Percentiles rank a stretch among this genome's conserved stretches.
Evolutionary conservation across 2,113 vertebrate genomes (phyloP).

Genomic region (Physeter macrocephalus): DNA sequence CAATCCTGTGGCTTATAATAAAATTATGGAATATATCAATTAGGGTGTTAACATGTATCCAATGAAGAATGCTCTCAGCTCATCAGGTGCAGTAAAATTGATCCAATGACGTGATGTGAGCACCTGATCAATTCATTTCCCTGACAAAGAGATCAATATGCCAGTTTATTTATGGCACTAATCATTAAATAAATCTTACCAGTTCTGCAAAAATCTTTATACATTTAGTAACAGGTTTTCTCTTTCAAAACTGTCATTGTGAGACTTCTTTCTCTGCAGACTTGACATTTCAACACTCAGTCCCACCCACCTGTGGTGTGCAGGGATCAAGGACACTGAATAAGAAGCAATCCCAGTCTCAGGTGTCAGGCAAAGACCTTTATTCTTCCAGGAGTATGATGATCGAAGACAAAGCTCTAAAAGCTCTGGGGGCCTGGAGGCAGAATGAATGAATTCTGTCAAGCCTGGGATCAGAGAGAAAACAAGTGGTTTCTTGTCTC

Average conservation of each 20-base stretch:
- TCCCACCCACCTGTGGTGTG: neutral
- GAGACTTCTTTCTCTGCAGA: constrained; percentile 32
- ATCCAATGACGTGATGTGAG: constrained; percentile 29
- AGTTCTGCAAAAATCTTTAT: constrained; percentile 25
- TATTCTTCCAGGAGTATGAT: neutral
- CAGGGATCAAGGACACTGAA: neutral
- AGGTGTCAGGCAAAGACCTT: neutral
- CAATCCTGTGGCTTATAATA: constrained; percentile 62
- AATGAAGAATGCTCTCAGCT: constrained; percentile 45
- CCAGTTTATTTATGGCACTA: constrained; percentile 56
- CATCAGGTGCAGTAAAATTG: constrained; percentile 47
- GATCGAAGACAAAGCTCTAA: neutral
- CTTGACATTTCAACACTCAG: neutral
- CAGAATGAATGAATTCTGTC: neutral
- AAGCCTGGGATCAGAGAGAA: neutral
- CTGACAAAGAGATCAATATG: constrained; percentile 66
- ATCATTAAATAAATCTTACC: constrained; percentile 56
- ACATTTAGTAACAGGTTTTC: constrained; percentile 38
- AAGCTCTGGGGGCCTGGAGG: neutral
- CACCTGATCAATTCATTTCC: constrained; percentile 64
- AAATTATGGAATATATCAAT: constrained; percentile 65
- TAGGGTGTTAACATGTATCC: constrained; percentile 61
- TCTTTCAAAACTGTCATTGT: constrained; percentile 1
- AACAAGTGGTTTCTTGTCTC: neutral
- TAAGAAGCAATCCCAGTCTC: neutral